phyloP scores from a whole-genome alignment of 2,113 vertebrate species.

The Motacilla alba region DNA sequence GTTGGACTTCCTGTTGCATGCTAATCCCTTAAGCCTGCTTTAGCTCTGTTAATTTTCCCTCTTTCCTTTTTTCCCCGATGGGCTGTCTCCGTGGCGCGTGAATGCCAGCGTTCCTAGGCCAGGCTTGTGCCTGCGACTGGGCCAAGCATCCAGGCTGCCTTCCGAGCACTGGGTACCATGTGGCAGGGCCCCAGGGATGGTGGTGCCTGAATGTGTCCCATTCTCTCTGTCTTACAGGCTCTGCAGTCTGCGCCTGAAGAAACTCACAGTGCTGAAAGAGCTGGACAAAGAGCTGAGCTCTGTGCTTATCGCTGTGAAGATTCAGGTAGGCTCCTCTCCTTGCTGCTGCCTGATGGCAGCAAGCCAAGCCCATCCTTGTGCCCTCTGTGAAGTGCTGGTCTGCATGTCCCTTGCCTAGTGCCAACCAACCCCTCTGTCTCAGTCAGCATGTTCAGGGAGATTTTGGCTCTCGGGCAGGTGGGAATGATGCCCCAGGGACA shows the following conservation, averaged over 20 bases:
- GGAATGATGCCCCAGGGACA: background rate
- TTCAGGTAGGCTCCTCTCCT: conserved; percentile 81
- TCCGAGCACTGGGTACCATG: conserved; percentile 34
- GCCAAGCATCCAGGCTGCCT: conserved; percentile 19
- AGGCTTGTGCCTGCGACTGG: background rate
- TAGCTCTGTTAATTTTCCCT: conserved; percentile 65
- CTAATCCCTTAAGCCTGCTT: conserved; percentile 72
- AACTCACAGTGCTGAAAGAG: conserved; percentile 89
- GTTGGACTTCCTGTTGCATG: conserved; percentile 58
- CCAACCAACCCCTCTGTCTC: background rate
- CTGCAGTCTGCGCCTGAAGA: conserved; percentile 95
- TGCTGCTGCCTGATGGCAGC: background rate
- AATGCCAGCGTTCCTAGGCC: background rate
- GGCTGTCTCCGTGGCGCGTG: background rate
- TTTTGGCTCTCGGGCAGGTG: background rate
- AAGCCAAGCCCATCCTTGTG: background rate
- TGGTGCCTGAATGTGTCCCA: conserved; percentile 70
- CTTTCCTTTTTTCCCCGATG: conserved; percentile 20
- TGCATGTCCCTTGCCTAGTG: background rate
- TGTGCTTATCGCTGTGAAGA: conserved; percentile 95
- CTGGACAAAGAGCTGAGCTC: conserved; percentile 95
- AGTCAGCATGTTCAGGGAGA: background rate
- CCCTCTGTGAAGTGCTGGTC: background rate
- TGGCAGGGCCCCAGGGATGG: conserved; percentile 59
- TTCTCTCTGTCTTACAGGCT: conserved; percentile 79